Evolutionary conservation across 2,797 vertebrate species (phyloP), one percentile per base, ranked within the genome.

Genomic region (Hemibagrus guttatus): DNA sequence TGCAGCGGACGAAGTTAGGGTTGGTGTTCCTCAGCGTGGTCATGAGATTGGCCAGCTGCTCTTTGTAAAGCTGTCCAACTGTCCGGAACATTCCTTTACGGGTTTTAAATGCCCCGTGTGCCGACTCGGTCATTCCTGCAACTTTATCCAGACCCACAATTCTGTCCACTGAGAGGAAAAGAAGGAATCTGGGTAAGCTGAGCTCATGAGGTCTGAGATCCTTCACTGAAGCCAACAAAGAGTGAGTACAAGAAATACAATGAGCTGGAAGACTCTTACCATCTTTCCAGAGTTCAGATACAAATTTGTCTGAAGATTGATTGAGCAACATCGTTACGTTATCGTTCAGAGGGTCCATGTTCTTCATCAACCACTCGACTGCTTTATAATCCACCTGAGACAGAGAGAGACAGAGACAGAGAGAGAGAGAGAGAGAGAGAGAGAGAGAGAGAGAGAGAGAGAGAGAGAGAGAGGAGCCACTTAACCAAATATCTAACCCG

Each of bases 1-100:
- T 99, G 94, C 98, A 99, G 85, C 98, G 97, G 23, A 99, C 98
- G 28, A 99, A 99, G 93, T 99, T 99, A 35, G 98, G 98, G 93
- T 99, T 99, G 90, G 98, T 99, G 95, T 99, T 99, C 54, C 98
- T 96, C 23, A 97, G 86, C 0, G 96, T 97, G 84, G 96, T 95
- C 96, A 97, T 97, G 75, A 97, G 94, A 89, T 97, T 97, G 84
- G 96, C 92, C 84, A 97, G 94, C 87, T 97, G 96, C 64, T 97
- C 96, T 88, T 97, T 97, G 90, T 97, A 97, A 52, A 97, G 95
- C 89, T 97, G 97, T 16, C 96, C 96, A 61, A 97, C 97, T 0
- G 96, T 97, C 31, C 97, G 94, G 92, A 97, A 97, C 97, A 97
- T 97, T 90, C 97, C 97, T 87, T 97, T 97, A 84, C 96, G 94